Evolutionary conservation across 2,113 vertebrate species (phyloP), one percentile per base, ranked within the genome.

Genomic region (Ceratotherium simum): DNA sequence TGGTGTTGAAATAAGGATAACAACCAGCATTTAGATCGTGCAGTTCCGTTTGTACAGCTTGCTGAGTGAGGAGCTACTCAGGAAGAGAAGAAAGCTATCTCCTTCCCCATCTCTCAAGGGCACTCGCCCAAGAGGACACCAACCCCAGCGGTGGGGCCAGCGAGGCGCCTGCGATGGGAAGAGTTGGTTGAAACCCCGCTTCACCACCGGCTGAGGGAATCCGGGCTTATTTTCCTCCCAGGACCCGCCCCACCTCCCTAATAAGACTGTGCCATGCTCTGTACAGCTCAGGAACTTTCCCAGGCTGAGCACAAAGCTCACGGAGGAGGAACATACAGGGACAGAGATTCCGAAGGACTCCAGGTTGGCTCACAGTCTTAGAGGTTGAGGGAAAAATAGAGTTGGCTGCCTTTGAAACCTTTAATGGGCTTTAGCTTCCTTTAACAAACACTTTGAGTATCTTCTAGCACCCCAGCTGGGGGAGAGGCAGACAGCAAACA

Each of bases 251-350:
- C 21, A 6, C 12, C 46, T 12, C 7, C 6, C 17, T 21, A 8
- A 6, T 12, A 46, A 16, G 42, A 17, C 58, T 18, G 46, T 2
- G 39, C 2, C 0, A 8, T 1, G 14, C 12, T 2, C 13, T 11
- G 4, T 25, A 9, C 29, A 8, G 70, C 81, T 42, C 39, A 12
- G 58, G 58, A 16, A 58, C 0, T 25, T n/a, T 23, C 54, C n/a
- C 1, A 2, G 70, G 18, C 3, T 8, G 2, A 46, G 58, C 81
- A 46, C 60, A 6, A 20, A 3, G 4, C 46, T 17, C 4, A 36
- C 13, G 20, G 29, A 25, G 31, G 17, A 27, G 51, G 21, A 21
- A 11, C 3, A 2, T 3, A 2, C 1, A 0, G 3, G 51, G 39
- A 25, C n/a, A 21, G 39, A 42, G 91, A 54, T n/a, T 1, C 1